Conservation (phyloP, 2,113 vertebrate genomes). For the Otis tarda region DNA sequence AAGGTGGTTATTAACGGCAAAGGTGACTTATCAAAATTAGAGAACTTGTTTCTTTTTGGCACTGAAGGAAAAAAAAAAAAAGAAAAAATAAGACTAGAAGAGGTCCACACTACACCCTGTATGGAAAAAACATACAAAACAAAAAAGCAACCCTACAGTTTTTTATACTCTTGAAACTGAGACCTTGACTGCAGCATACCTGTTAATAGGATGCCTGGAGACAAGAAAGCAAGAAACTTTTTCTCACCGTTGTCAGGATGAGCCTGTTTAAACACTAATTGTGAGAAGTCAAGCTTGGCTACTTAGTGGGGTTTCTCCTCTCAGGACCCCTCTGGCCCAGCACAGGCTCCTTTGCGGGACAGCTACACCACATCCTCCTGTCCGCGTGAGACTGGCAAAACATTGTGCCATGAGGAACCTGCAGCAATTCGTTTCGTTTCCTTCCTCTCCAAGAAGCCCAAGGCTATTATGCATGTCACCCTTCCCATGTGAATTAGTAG, state of each 20-base stretch:
- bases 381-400: neutral
- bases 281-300: neutral
- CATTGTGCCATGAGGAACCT: fast-evolving
- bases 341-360: neutral
- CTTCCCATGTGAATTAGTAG: neutral
- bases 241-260: neutral
- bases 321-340: neutral
- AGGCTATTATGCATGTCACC: neutral
- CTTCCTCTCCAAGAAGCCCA: neutral
- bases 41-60: neutral
- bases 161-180: neutral
- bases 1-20: neutral
- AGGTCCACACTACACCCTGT: neutral
- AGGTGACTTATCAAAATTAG: neutral
- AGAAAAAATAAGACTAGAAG: neutral
- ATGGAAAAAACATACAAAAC: neutral
- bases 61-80: neutral
- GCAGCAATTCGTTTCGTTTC: neutral
- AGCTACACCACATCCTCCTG: neutral
- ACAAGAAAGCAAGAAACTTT: neutral
- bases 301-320: neutral
- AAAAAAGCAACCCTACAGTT: neutral
- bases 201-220: neutral
- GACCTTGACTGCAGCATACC: neutral
- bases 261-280: neutral